Evolutionary conservation across 2,888 invertebrate species (phyloP), one percentile per base, ranked within the genome.

Genomic region (Trichacis sp.): DNA sequence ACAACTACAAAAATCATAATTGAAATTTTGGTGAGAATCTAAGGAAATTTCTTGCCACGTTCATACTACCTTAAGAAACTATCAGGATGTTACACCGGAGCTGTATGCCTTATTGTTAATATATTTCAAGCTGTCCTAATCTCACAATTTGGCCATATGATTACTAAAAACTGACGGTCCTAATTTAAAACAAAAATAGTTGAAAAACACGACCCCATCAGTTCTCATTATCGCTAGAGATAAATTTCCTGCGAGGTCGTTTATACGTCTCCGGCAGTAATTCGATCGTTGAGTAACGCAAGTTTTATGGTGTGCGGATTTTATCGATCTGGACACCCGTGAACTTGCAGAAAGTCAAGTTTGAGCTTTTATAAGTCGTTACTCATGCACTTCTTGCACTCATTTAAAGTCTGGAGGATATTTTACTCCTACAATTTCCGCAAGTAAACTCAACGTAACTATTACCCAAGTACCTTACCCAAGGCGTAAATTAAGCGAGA

Each of bases 271-370:
- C 53, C 24, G 49, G 40, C 36, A 47, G 43, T 55, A 61, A 51
- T 61, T 64, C 29, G 55, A 61, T 24, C 33, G 49, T 47, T 33
- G 55, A 60, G 56, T 47, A 57, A 63, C 60, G 54, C 53, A 56
- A 52, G 45, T 56, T 47, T 59, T 50, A 33, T 20, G 43, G 24
- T 50, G 60, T 47, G 65, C 58, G 58, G 55, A 59, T 55, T 60
- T 65, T 64, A 68, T 68, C 61, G 68, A 68, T 66, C 61, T 50
- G 38, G 36, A 48, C 49, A 56, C 48, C 64, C 54, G 54, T 59
- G 68, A 65, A 70, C 64, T 68, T 68, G 63, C 57, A 40, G 64
- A 66, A 67, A 72, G 69, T 69, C 64, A 72, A 73, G 69, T 70
- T 71, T 68, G 61, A 65, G 63, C 58, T 64, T 70, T 58, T 59